A percentile compares a stretch with the other conserved stretches of the same genome.
phyloP scores from a whole-genome alignment of 2,888 invertebrate genomes.

The Drosophila hawaiiensis region DNA sequence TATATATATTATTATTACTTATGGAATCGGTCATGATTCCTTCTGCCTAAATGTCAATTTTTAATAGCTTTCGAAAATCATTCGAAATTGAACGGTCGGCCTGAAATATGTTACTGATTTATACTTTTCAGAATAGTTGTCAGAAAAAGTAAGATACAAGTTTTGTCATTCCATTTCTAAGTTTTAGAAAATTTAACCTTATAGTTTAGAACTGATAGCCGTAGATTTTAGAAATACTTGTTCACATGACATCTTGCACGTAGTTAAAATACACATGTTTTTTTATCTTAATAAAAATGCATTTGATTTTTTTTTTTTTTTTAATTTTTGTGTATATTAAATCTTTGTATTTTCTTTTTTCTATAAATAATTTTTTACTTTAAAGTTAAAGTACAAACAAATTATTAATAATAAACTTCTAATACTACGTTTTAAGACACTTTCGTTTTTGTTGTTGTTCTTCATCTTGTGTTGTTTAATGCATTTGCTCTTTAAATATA shows the following conservation, averaged over 20 bases:
- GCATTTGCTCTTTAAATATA: constrained; percentile 64
- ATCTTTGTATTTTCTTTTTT: constrained; percentile 80
- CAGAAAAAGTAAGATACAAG: background rate
- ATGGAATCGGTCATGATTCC: background rate
- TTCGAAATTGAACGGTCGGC: background rate
- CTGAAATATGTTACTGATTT: background rate
- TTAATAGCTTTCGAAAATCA: background rate
- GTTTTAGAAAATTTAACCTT: background rate
- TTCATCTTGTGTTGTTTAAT: constrained; percentile 72
- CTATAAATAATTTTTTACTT: constrained; percentile 81
- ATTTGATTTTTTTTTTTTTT: constrained; percentile 26
- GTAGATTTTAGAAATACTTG: background rate
- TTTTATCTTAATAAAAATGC: background rate
- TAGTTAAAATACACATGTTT: too few species aligned
- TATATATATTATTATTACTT: background rate
- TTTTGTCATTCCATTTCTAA: background rate
- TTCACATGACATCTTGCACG: background rate
- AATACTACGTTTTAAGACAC: constrained; percentile 84
- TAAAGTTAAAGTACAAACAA: constrained; percentile 83
- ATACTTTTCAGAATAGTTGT: background rate
- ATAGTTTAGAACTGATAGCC: background rate
- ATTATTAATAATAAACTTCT: constrained; percentile 82
- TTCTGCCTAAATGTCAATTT: background rate
- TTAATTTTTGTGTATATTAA: constrained; percentile 78
- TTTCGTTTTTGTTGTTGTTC: constrained; percentile 81